Evolutionary conservation across 2,888 invertebrate species (phyloP).

Genomic region (Aspidapion aeneum): DNA sequence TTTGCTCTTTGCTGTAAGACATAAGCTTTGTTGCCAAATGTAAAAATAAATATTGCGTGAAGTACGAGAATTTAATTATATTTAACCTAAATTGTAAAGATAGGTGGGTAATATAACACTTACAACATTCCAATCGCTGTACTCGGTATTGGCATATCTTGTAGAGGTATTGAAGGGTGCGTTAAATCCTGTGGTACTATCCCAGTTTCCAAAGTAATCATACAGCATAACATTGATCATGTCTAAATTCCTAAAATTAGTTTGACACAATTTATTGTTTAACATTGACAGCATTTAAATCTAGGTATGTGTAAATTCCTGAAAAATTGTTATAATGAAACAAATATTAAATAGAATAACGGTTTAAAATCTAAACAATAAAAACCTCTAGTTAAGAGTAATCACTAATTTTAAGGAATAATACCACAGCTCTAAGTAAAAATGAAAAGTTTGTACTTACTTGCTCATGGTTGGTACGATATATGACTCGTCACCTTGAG

Average conservation of each 20-base stretch:
- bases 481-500: slow-evolving; percentile 20
- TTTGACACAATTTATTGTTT: too few species aligned
- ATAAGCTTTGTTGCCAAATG: too few species aligned
- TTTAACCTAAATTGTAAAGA: too few species aligned
- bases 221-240: slow-evolving; percentile 47
- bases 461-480: slow-evolving; percentile 22
- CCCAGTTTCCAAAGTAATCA: slow-evolving; percentile 66
- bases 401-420: neutral
- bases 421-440: neutral
- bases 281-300: too few species aligned
- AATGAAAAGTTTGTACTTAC: too few species aligned
- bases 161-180: slow-evolving; percentile 18
- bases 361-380: neutral
- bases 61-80: too few species aligned
- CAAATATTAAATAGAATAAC: too few species aligned
- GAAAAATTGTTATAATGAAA: too few species aligned
- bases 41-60: too few species aligned
- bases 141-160: slow-evolving; percentile 15
- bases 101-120: too few species aligned
- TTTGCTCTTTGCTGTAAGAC: too few species aligned
- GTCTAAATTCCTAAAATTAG: slow-evolving; percentile 32
- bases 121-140: slow-evolving; percentile 21
- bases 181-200: slow-evolving; percentile 15
- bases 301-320: too few species aligned
- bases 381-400: neutral